Conservation (phyloP, 2,797 vertebrate genomes). For the Gymnocypris eckloni region DNA sequence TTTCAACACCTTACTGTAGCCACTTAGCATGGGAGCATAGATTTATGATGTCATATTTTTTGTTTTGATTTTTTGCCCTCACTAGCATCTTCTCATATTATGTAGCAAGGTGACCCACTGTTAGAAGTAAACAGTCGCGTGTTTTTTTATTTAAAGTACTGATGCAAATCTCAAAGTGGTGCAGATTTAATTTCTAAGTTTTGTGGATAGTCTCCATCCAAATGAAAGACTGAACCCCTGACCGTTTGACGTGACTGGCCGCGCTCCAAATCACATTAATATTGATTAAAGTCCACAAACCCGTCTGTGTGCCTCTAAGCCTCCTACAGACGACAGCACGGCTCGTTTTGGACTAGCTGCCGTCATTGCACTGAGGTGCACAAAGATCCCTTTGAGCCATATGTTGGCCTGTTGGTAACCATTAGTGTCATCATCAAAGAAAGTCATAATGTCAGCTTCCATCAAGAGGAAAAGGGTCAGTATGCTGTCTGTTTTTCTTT, state of each 20-base stretch:
- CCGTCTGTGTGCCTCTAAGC: constrained; percentile 53
- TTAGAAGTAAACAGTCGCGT: constrained; percentile 14
- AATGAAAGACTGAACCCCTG: constrained; percentile 32
- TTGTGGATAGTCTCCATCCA: neutral
- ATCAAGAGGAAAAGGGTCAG: constrained; percentile 71
- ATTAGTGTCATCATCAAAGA: constrained; percentile 72
- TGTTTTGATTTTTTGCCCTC: neutral
- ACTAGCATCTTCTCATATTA: neutral
- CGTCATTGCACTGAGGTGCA: constrained; percentile 52
- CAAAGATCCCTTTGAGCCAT: constrained; percentile 55
- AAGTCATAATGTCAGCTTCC: constrained; percentile 62
- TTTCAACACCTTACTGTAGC: constrained; percentile 33
- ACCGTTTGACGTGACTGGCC: constrained; percentile 53
- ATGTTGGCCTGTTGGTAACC: constrained; percentile 70
- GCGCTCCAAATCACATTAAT: constrained; percentile 58
- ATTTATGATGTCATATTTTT: neutral
- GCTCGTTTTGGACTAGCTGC: constrained; percentile 51
- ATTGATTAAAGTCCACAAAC: constrained; percentile 65
- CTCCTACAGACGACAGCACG: constrained; percentile 33
- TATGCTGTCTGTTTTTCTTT: constrained; percentile 27
- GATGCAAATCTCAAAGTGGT: neutral
- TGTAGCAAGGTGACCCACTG: neutral
- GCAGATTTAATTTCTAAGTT: constrained; percentile 8
- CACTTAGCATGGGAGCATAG: neutral
- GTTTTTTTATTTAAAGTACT: constrained; percentile 15